Percentiles rank a stretch among this genome's conserved stretches.
These are phyloP conservation scores for Pollicipes pollicipes DNA, from an alignment of 1,140 invertebrate genomes.

Conservation along the genomic window DNA sequence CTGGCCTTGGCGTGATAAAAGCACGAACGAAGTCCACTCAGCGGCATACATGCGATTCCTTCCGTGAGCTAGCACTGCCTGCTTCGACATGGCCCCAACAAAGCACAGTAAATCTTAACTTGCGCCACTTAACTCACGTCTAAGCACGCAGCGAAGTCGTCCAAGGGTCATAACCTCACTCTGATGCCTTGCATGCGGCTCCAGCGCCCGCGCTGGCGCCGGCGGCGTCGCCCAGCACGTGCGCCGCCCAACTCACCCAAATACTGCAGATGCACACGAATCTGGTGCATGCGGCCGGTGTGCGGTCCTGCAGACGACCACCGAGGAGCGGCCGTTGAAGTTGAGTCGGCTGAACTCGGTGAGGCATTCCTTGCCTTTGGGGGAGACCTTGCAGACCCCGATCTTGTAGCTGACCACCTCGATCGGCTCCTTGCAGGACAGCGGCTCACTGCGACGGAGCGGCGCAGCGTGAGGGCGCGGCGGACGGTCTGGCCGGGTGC, in stretches of 20 bases:
- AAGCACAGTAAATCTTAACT: too few relatives aligned
- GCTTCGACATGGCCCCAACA: too few relatives aligned
- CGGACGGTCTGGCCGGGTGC: background rate
- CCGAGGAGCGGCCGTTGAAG: constrained; percentile 65
- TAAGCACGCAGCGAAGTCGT: too few relatives aligned
- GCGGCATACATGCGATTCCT: too few relatives aligned
- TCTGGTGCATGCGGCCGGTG: constrained; percentile 96
- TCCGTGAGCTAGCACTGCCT: too few relatives aligned
- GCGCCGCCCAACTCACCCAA: constrained; percentile 59
- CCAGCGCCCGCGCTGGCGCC: too few relatives aligned
- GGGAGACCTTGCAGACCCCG: constrained; percentile 78
- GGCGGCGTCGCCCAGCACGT: too few relatives aligned
- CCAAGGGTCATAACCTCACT: too few relatives aligned
- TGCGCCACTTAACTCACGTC: too few relatives aligned
- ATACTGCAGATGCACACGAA: constrained; percentile 95
- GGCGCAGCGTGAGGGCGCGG: constrained; percentile 7
- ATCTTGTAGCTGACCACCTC: constrained; percentile 88
- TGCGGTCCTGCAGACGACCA: constrained; percentile 81
- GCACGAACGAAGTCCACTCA: too few relatives aligned
- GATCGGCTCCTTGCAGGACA: constrained; percentile 77
- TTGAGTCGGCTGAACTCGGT: constrained; percentile 78
- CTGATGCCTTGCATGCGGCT: too few relatives aligned
- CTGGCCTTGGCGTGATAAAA: too few relatives aligned
- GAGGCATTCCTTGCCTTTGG: constrained; percentile 67
- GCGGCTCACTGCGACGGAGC: constrained; percentile 43